phyloP scores from a whole-genome alignment of 1,140 invertebrate species.

The Nasonia giraulti region DNA sequence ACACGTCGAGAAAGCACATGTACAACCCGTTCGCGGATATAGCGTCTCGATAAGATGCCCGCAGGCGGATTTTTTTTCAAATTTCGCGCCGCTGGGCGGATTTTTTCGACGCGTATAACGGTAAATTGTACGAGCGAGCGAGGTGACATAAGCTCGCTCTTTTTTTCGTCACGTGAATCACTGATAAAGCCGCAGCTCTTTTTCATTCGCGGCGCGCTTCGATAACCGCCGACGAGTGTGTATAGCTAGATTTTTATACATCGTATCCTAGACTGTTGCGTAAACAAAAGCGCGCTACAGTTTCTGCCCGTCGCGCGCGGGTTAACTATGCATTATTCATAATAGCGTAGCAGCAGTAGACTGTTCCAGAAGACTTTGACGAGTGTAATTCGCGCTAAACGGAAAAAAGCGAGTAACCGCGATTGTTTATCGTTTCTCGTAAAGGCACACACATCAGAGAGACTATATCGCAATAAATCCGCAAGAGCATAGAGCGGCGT shows the following conservation, averaged over 20 bases:
- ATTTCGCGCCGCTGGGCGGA: neutral
- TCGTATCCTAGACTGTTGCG: neutral
- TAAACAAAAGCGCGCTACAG: too few relatives aligned
- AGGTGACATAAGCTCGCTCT: neutral
- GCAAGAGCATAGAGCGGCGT: neutral
- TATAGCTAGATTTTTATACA: neutral
- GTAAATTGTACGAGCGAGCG: neutral
- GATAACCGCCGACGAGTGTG: neutral
- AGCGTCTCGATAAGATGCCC: neutral
- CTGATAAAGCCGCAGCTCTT: neutral
- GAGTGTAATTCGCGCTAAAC: too few relatives aligned
- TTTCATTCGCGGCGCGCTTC: neutral
- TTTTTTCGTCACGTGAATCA: neutral
- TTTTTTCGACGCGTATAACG: neutral
- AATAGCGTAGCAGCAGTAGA: too few relatives aligned
- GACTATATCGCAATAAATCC: constrained; percentile 12
- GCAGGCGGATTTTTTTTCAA: neutral
- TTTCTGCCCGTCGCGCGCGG: too few relatives aligned
- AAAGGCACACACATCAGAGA: neutral
- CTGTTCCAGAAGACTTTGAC: too few relatives aligned
- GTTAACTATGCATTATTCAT: too few relatives aligned
- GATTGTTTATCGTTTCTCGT: neutral
- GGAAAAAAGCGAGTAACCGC: too few relatives aligned
- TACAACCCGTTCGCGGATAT: neutral
- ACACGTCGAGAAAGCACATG: neutral